Percentiles rank a stretch among this genome's conserved stretches.
phyloP scores from a whole-genome alignment of 2,113 vertebrate genomes.

The Eulacestoma nigropectus region DNA sequence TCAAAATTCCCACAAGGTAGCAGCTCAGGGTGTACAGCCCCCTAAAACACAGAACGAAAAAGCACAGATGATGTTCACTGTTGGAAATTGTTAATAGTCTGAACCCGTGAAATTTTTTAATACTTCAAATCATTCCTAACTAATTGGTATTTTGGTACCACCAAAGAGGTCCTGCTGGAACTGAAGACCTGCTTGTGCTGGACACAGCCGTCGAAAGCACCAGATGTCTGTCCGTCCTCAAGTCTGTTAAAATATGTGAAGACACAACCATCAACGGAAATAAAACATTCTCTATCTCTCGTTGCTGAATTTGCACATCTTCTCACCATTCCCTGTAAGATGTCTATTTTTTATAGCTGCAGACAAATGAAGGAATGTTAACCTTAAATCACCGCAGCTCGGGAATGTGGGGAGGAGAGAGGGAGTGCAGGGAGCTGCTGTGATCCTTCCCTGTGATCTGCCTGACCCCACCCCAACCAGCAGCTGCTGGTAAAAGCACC shows the following conservation, averaged over 20 bases:
- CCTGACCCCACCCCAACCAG: neutral
- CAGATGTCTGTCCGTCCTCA: neutral
- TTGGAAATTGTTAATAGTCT: neutral
- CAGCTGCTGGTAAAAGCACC: neutral
- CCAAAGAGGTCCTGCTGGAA: neutral
- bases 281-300: neutral
- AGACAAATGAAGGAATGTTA: neutral
- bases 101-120: neutral
- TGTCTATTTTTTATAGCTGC: neutral
- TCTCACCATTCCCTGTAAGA: neutral
- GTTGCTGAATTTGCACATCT: neutral
- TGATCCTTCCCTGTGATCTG: neutral
- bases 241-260: neutral
- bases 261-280: neutral
- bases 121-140: neutral
- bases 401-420: neutral
- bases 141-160: neutral
- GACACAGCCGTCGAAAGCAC: neutral
- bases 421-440: neutral
- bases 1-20: neutral
- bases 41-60: neutral
- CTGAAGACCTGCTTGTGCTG: neutral
- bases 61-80: neutral
- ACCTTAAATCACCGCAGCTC: neutral
- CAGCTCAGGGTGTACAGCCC: neutral